phyloP scores from a whole-genome alignment of 1,140 invertebrate species.

The Sipha flava region DNA sequence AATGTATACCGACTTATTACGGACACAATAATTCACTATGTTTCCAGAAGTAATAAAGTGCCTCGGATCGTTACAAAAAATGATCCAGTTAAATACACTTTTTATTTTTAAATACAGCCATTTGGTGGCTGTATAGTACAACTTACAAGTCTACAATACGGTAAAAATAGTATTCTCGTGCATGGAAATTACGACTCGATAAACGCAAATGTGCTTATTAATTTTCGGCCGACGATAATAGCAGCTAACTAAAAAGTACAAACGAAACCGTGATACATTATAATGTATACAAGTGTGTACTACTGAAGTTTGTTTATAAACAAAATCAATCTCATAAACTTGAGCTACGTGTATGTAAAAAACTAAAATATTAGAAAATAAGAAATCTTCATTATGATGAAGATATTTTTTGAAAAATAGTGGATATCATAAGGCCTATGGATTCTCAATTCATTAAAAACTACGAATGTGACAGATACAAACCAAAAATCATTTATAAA shows the following conservation, averaged over 20 bases:
- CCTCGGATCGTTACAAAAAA: not conserved
- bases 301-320: too few species aligned
- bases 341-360: too few species aligned
- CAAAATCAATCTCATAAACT: too few species aligned
- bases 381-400: too few species aligned
- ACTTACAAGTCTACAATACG: too few species aligned
- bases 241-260: not conserved
- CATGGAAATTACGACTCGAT: not conserved
- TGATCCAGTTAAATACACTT: constrained; percentile 7
- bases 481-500: too few species aligned
- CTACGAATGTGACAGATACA: too few species aligned
- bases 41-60: not conserved
- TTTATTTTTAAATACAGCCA: constrained; percentile 11
- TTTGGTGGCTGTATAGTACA: not conserved
- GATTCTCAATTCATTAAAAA: too few species aligned
- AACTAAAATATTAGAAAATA: too few species aligned
- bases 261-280: not conserved
- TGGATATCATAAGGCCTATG: too few species aligned
- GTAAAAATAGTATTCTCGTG: not conserved
- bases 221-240: not conserved
- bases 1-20: not conserved
- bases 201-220: not conserved
- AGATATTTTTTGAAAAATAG: too few species aligned
- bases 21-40: not conserved
- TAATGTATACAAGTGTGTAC: not conserved